Percentiles rank a stretch among this genome's conserved stretches.
These are phyloP conservation scores for Drosophila suboccidentalis DNA, from an alignment of 2,888 invertebrate species.

Conservation along the genomic window DNA sequence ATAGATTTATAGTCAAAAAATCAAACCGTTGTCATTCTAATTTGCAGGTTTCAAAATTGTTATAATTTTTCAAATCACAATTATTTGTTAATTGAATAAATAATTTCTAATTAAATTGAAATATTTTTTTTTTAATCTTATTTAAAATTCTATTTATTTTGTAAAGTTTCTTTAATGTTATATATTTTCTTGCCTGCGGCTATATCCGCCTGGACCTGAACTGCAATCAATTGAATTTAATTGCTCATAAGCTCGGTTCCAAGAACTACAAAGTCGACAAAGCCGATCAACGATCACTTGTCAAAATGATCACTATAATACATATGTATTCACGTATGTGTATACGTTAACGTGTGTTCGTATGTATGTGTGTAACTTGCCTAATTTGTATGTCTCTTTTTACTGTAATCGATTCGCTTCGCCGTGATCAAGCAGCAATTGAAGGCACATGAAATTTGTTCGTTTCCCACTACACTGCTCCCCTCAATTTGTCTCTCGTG, in stretches of 20 bases:
- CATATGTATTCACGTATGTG: background rate
- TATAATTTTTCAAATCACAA: too few species aligned
- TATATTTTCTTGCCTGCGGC: background rate
- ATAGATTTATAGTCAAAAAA: background rate
- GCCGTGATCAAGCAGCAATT: conserved; percentile 63
- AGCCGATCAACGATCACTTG: conserved; percentile 56
- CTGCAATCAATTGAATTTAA: conserved; percentile 59
- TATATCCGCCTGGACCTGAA: conserved; percentile 46
- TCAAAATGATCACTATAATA: conserved; percentile 38
- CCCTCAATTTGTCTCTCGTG: conserved; percentile 45
- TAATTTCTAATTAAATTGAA: too few species aligned
- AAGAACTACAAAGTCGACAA: conserved; percentile 37
- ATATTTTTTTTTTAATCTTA: too few species aligned
- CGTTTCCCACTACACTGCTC: conserved; percentile 48
- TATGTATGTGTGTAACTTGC: conserved; percentile 31
- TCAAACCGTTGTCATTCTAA: background rate
- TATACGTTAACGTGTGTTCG: conserved; percentile 28
- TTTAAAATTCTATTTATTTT: too few species aligned
- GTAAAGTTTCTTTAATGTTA: background rate
- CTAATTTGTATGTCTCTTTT: conserved; percentile 63
- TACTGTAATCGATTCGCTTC: conserved; percentile 62
- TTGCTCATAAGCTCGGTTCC: conserved; percentile 49
- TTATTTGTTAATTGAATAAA: too few species aligned
- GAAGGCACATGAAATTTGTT: conserved; percentile 62
- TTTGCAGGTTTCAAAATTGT: too few species aligned